Evolutionary conservation across 1,140 invertebrate species (phyloP).

Genomic region (Bombus fervidus): DNA sequence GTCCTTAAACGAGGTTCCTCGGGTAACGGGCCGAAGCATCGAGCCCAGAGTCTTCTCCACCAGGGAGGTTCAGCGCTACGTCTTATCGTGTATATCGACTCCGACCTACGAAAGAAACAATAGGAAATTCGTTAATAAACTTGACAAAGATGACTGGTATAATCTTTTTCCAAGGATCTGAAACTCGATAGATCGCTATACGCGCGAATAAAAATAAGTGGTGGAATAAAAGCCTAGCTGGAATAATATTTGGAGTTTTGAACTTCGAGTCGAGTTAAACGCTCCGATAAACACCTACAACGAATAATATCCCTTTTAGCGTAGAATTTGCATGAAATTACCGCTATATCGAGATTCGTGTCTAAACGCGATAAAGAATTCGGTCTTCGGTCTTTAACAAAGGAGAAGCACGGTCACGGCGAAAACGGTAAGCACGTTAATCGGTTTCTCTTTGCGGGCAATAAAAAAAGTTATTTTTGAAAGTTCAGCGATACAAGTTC

Average conservation of each 20-base stretch:
- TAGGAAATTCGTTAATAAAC: background rate
- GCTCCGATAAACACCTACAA: too few relatives aligned
- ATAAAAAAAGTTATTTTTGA: background rate
- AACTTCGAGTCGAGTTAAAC: too few relatives aligned
- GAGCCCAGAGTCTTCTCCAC: slow-evolving; percentile 85
- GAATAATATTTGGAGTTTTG: too few relatives aligned
- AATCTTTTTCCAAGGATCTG: too few relatives aligned
- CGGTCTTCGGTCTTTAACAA: background rate
- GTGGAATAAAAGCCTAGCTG: too few relatives aligned
- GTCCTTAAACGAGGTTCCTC: slow-evolving; percentile 88
- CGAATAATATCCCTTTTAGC: too few relatives aligned
- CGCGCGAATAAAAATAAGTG: too few relatives aligned
- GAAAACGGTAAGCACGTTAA: background rate
- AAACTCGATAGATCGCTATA: too few relatives aligned
- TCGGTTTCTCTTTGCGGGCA: background rate
- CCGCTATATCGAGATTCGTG: too few relatives aligned
- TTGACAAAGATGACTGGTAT: too few relatives aligned
- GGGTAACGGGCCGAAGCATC: slow-evolving; percentile 84
- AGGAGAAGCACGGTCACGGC: background rate
- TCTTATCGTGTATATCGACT: slow-evolving; percentile 94
- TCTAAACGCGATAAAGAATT: background rate
- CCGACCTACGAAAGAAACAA: slow-evolving; percentile 83
- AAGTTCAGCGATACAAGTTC: background rate
- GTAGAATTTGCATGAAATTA: too few relatives aligned
- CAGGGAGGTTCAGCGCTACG: slow-evolving; percentile 87